Evolutionary conservation across 2,888 invertebrate species (phyloP).

Genomic region (Seira sanloemensis): DNA sequence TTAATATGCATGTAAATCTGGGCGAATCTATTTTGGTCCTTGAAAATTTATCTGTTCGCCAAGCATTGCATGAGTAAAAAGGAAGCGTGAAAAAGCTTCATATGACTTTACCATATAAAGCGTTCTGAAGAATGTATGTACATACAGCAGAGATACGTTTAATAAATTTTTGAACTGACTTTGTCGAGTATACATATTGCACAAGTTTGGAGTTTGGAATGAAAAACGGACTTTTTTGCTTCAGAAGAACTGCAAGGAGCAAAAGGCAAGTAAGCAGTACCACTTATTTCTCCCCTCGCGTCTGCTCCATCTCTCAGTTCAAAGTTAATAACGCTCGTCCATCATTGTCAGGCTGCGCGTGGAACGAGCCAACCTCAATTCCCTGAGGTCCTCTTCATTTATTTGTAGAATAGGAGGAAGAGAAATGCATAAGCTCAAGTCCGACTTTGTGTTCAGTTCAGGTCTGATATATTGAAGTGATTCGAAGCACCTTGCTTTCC

Average conservation of each 20-base stretch:
- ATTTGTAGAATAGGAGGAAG: constrained; percentile 59
- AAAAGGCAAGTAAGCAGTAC: constrained; percentile 1
- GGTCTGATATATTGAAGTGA: neutral
- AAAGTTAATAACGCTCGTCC: constrained; percentile 64
- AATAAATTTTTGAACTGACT: constrained; percentile 43
- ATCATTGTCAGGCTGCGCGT: constrained; percentile 64
- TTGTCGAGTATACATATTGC: constrained; percentile 14
- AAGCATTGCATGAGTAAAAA: neutral
- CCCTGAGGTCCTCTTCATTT: constrained; percentile 63
- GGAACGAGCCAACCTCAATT: constrained; percentile 65
- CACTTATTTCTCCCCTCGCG: constrained; percentile 56
- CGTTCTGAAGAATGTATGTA: too few relatives aligned
- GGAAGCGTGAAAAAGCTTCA: neutral
- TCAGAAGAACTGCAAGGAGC: neutral
- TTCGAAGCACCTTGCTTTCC: neutral
- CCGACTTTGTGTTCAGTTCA: constrained; percentile 41
- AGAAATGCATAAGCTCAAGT: constrained; percentile 38
- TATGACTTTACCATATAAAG: too few relatives aligned
- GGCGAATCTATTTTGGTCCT: constrained; percentile 48
- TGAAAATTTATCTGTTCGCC: constrained; percentile 43
- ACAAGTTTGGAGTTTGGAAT: neutral
- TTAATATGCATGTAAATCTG: constrained; percentile 50
- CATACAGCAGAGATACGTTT: too few relatives aligned
- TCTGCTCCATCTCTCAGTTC: constrained; percentile 59
- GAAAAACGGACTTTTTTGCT: neutral